phyloP scores from a whole-genome alignment of 2,113 vertebrate genomes.

The Orycteropus afer region DNA sequence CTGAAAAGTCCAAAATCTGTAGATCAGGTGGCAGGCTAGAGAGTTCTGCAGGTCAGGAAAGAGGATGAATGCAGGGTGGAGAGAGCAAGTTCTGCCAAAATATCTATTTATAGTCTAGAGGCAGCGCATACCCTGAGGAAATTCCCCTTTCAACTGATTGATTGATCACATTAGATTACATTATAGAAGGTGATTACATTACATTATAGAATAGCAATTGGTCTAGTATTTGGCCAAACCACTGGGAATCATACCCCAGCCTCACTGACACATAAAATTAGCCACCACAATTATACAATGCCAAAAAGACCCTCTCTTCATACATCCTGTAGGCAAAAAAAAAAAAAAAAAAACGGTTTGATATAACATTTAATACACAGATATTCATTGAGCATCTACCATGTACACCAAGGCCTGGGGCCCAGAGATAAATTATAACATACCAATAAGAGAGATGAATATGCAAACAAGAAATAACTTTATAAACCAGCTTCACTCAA shows the following conservation, averaged over 20 bases:
- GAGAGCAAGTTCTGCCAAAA: no score
- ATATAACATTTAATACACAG: background rate
- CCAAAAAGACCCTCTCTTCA: background rate
- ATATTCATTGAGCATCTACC: background rate
- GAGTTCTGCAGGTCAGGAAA: no score
- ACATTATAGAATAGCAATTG: background rate
- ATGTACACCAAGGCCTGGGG: background rate
- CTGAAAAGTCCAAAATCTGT: no score
- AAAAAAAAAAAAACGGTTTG: background rate
- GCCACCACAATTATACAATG: background rate
- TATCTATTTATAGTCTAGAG: no score
- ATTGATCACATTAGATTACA: background rate
- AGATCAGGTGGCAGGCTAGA: no score
- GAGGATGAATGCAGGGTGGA: no score
- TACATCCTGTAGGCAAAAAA: background rate
- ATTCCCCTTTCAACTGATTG: no score
- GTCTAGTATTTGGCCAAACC: background rate
- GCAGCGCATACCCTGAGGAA: no score
- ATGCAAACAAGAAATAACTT: background rate
- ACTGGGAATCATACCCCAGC: no score
- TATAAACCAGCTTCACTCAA: background rate
- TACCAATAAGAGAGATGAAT: background rate
- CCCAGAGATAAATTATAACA: background rate
- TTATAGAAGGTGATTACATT: no score
- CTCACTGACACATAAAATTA: background rate